Conservation (phyloP, 2,113 vertebrate species). For the Bungarus multicinctus region DNA sequence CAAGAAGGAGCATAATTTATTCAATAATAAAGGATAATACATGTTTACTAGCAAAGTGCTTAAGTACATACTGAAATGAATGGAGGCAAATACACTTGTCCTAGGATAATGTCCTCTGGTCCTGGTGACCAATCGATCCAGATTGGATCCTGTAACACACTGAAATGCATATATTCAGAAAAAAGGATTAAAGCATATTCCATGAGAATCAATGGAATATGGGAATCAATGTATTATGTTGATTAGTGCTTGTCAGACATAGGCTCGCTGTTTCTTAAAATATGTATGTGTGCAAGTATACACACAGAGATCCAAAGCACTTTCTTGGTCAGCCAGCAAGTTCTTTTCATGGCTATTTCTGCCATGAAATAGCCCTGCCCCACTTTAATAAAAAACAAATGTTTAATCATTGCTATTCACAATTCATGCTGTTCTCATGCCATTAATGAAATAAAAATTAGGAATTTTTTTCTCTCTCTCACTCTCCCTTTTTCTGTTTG, state of each 20-base stretch:
- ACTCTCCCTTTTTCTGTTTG: slow-evolving; percentile 29
- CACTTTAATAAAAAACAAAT: slow-evolving; percentile 71
- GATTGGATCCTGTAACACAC: slow-evolving; percentile 31
- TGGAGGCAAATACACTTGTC: not conserved
- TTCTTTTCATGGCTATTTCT: slow-evolving; percentile 84
- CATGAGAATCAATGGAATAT: slow-evolving; percentile 95
- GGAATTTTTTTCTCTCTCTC: slow-evolving; percentile 34
- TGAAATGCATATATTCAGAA: slow-evolving; percentile 70
- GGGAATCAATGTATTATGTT: slow-evolving; percentile 81
- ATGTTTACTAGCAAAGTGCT: slow-evolving; percentile 88
- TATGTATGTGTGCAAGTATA: not conserved
- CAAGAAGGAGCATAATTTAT: slow-evolving; percentile 52
- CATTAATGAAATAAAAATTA: slow-evolving; percentile 69
- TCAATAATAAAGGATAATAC: slow-evolving; percentile 64
- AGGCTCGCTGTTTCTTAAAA: slow-evolving; percentile 73
- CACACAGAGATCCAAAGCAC: slow-evolving; percentile 64
- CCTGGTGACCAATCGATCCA: not conserved
- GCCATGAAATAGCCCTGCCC: no score
- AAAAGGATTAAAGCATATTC: slow-evolving; percentile 75
- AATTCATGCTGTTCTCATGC: slow-evolving; percentile 51
- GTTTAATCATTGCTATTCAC: slow-evolving; percentile 58
- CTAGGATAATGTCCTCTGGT: not conserved
- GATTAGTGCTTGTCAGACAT: slow-evolving; percentile 82
- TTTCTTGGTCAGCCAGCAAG: slow-evolving; percentile 89
- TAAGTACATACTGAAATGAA: slow-evolving; percentile 80